Evolutionary conservation across 2,797 vertebrate genomes (phyloP).

Genomic region (Philypnodon macrostomus): DNA sequence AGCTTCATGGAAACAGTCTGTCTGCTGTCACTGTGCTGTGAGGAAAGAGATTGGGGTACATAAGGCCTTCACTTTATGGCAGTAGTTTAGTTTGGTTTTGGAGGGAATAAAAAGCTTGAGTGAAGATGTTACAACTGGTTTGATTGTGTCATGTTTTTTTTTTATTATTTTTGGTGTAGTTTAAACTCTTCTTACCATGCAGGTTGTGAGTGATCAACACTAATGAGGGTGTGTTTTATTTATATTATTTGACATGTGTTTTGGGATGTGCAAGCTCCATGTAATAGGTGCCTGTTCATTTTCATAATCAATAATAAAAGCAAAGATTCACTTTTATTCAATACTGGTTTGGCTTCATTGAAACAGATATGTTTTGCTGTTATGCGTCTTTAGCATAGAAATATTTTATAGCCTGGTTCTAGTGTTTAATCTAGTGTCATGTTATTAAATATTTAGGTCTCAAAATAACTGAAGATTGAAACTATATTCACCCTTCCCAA

Average conservation of each 20-base stretch:
- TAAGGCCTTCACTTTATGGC: constrained; percentile 23
- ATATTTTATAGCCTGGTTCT: too few relatives aligned
- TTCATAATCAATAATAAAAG: constrained; percentile 81
- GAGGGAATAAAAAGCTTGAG: constrained; percentile 35
- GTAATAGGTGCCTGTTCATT: constrained; percentile 82
- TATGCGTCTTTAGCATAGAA: too few relatives aligned
- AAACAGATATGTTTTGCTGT: constrained; percentile 18
- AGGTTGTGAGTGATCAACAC: constrained; percentile 71
- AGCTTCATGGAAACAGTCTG: constrained; percentile 42
- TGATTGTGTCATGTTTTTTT: constrained; percentile 37
- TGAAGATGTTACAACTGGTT: constrained; percentile 48
- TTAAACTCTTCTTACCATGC: constrained; percentile 70
- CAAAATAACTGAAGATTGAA: too few relatives aligned
- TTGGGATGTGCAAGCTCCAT: constrained; percentile 79
- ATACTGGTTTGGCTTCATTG: constrained; percentile 11
- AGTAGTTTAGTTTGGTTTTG: constrained; percentile 44
- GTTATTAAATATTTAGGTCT: too few relatives aligned
- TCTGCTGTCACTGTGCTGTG: too few relatives aligned
- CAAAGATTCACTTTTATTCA: constrained; percentile 74
- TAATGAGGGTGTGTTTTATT: constrained; percentile 72
- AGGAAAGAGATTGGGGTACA: constrained; percentile 28
- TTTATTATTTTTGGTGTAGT: constrained; percentile 55
- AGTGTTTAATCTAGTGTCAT: too few relatives aligned
- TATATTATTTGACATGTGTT: constrained; percentile 72
- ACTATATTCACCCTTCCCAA: too few relatives aligned